Evolutionary conservation across 2,113 vertebrate species (phyloP).

Genomic region (Muscicapa adusta): DNA sequence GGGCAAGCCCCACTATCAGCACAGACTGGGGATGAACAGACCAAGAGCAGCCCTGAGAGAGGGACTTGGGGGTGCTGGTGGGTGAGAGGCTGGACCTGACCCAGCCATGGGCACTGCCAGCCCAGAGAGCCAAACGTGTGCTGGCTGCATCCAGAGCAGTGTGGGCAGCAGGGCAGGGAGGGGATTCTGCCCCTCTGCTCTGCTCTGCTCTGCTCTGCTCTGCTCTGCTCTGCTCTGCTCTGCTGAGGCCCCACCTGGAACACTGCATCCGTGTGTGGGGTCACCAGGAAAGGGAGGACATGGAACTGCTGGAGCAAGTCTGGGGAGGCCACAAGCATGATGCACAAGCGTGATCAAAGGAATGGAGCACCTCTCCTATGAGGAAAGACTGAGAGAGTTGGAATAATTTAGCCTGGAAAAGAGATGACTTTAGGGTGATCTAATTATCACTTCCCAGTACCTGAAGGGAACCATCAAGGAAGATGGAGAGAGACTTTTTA

Average conservation of each 20-base stretch:
- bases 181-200: background rate
- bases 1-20: no score
- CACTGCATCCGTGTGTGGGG: fast-evolving
- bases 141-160: background rate
- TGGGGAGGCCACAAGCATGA: no score
- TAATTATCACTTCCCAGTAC: background rate
- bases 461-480: background rate
- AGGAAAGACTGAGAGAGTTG: background rate
- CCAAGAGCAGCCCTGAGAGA: background rate
- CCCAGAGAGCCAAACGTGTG: background rate
- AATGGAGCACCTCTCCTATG: background rate
- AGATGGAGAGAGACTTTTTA: background rate
- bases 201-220: background rate
- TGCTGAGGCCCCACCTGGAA: background rate
- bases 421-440: background rate
- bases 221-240: background rate
- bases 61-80: no score
- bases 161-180: background rate
- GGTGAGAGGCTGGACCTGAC: background rate
- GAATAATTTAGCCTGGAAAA: background rate
- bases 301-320: background rate
- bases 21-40: background rate
- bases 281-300: background rate
- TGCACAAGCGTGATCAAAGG: background rate
- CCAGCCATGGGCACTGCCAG: background rate